Conservation (phyloP, 2,888 invertebrate species). For the Tachina lurida region DNA sequence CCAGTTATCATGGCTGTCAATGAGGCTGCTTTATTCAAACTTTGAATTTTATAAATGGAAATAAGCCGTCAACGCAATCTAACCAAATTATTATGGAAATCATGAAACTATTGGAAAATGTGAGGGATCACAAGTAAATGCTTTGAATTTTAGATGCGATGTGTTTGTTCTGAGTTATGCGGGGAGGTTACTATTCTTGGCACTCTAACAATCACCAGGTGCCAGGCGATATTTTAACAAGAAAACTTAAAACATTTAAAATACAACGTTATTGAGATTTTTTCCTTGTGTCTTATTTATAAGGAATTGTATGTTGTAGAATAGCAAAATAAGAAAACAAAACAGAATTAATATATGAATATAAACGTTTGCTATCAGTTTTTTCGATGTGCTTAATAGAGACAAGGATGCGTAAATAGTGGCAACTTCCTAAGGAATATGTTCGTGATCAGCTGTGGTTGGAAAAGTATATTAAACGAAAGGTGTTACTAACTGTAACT, state of each 20-base stretch:
- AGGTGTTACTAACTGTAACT: too few relatives aligned
- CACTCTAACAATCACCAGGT: neutral
- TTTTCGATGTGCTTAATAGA: too few relatives aligned
- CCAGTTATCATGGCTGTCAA: conserved; percentile 30
- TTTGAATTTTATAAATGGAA: conserved; percentile 10
- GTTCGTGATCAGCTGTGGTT: too few relatives aligned
- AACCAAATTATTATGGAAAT: conserved; percentile 44
- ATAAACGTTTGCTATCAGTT: too few relatives aligned
- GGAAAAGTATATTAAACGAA: too few relatives aligned
- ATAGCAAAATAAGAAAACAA: too few relatives aligned
- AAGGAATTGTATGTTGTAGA: too few relatives aligned
- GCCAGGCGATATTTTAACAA: neutral
- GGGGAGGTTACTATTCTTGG: neutral
- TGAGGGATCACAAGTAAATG: conserved; percentile 1
- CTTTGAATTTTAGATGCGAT: neutral
- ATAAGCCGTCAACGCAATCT: conserved; percentile 9
- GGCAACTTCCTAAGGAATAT: too few relatives aligned
- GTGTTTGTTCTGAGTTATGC: neutral
- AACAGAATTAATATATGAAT: too few relatives aligned
- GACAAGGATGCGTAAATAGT: too few relatives aligned
- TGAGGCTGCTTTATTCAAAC: conserved; percentile 22
- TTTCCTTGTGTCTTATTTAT: too few relatives aligned
- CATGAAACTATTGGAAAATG: neutral
- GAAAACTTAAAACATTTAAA: neutral
- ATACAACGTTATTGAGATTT: too few relatives aligned